A percentile compares a stretch with the other conserved stretches of the same genome.
Evolutionary conservation across 2,888 invertebrate species (phyloP).

Genomic region (Dryadula phaetusa): DNA sequence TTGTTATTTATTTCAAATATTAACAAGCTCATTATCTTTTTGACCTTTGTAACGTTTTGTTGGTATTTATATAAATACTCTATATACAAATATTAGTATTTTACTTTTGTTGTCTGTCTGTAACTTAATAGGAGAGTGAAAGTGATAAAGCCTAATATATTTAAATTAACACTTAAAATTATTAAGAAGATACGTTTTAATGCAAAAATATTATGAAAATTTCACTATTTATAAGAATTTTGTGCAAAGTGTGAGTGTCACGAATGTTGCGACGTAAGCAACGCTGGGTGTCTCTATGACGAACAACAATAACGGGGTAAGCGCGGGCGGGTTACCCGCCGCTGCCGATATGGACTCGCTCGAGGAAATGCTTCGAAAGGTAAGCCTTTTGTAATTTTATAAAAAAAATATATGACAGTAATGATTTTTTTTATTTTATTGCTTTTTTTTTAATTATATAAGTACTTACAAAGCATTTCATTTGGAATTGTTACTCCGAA

Average conservation of each 20-base stretch:
- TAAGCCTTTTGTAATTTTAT: conserved; percentile 60
- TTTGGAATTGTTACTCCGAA: no score
- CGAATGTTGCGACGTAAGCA: conserved; percentile 32
- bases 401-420: background rate
- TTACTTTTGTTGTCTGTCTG: no score
- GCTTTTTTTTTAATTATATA: no score
- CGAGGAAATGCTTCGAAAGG: conserved; percentile 92
- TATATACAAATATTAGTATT: no score
- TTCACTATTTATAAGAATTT: conserved; percentile 44
- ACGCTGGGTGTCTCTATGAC: conserved; percentile 78
- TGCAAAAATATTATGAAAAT: conserved; percentile 23
- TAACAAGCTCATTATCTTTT: no score
- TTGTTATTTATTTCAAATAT: no score
- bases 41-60: no score
- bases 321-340: conserved; percentile 86
- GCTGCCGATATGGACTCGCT: conserved; percentile 89
- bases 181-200: background rate
- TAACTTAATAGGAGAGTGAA: conserved; percentile 5
- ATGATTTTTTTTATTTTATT: background rate
- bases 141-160: background rate
- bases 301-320: conserved; percentile 86
- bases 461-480: no score
- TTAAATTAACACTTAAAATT: background rate
- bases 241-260: conserved; percentile 35
- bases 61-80: no score